Conservation (phyloP, 2,797 vertebrate species). For the Galago senegalensis region DNA sequence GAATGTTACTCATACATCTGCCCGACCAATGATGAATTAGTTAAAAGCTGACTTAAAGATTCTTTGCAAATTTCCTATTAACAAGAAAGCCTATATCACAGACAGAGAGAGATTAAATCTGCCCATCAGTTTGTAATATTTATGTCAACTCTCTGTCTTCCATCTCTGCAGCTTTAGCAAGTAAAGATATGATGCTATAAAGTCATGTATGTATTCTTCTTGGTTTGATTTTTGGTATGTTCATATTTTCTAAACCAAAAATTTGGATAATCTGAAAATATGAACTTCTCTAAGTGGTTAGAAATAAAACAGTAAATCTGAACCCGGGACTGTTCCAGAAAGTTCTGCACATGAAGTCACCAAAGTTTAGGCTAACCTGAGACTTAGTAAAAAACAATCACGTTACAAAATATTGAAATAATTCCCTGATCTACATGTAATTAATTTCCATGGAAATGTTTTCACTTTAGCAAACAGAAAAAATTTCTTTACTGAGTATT, state of each 20-base stretch:
- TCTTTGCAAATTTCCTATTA: background rate
- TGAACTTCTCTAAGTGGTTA: background rate
- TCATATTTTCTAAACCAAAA: slow-evolving; percentile 31
- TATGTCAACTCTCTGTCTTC: background rate
- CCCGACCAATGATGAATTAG: background rate
- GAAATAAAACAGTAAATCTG: background rate
- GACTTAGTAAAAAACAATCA: slow-evolving; percentile 44
- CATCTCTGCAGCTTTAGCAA: background rate
- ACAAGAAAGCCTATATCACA: background rate
- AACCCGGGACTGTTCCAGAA: background rate
- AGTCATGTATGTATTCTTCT: background rate
- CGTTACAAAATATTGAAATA: slow-evolving; percentile 57
- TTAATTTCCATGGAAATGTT: background rate
- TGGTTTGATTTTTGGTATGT: background rate
- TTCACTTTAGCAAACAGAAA: slow-evolving; percentile 29
- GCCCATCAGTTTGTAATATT: background rate
- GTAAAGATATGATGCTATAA: background rate
- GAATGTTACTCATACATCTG: slow-evolving; percentile 40
- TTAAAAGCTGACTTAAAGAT: slow-evolving; percentile 5
- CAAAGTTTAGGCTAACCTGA: background rate
- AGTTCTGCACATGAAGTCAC: background rate
- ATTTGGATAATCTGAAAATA: background rate
- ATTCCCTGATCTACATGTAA: background rate
- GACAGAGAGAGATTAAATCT: background rate
- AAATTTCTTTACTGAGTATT: background rate